Evolutionary conservation across 2,113 vertebrate genomes (phyloP).

Genomic region (Geococcyx californianus): DNA sequence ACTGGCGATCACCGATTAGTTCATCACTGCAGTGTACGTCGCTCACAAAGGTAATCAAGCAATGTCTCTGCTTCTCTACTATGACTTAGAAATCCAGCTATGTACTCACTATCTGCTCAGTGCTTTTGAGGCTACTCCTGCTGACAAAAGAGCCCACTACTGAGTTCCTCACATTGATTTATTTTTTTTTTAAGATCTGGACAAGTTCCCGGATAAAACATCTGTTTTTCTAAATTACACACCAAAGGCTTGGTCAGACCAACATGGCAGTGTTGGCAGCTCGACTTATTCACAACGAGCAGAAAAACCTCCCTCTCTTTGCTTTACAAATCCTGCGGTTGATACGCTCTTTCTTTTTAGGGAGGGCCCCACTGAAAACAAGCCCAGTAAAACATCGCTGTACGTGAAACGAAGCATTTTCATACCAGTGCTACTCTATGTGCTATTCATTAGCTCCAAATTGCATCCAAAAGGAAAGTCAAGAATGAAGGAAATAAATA

Average conservation of each 20-base stretch:
- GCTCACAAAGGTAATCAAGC: background rate
- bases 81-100: background rate
- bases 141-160: background rate
- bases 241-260: constrained; percentile 10
- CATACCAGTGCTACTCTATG: background rate
- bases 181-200: background rate
- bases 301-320: background rate
- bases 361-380: background rate
- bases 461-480: background rate
- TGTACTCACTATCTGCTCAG: background rate
- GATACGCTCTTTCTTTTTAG: background rate
- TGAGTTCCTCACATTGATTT: background rate
- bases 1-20: background rate
- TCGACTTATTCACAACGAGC: background rate
- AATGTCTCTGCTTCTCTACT: background rate
- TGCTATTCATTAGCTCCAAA: background rate
- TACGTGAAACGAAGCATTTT: background rate
- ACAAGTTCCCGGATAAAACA: constrained; percentile 53
- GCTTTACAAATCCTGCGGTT: background rate
- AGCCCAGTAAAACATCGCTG: background rate
- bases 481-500: background rate
- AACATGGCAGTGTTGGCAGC: background rate
- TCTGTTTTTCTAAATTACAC: constrained; percentile 39
- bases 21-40: background rate
- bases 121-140: background rate